These are phyloP conservation scores for Volucella zonaria DNA, from an alignment of 2,888 invertebrate species.

Conservation along the genomic window DNA sequence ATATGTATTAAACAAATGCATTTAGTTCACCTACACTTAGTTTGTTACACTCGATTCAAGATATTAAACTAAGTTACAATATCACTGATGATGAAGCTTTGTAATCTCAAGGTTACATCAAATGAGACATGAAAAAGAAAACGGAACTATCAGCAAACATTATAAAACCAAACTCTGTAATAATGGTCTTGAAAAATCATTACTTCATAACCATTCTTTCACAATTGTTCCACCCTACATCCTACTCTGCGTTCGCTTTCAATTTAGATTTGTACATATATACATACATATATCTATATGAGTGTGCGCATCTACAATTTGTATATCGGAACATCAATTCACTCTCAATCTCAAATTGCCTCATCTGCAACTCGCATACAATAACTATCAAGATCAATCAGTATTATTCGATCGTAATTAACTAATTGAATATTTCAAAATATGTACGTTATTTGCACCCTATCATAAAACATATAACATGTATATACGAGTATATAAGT, in stretches of 20 bases:
- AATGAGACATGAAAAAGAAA: slow-evolving; percentile 57
- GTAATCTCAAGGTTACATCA: slow-evolving; percentile 22
- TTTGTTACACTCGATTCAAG: background rate
- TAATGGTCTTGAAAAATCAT: slow-evolving; percentile 12
- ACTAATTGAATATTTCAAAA: background rate
- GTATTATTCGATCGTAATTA: slow-evolving; percentile 4
- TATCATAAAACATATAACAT: background rate
- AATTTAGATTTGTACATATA: background rate
- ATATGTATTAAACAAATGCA: background rate
- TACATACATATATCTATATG: background rate
- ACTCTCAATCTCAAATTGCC: slow-evolving; percentile 37
- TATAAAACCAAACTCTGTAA: slow-evolving; percentile 10
- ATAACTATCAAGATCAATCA: background rate
- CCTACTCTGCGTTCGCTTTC: slow-evolving; percentile 13
- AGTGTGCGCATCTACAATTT: background rate
- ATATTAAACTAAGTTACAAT: slow-evolving; percentile 28
- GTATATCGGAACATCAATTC: slow-evolving; percentile 24
- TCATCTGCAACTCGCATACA: slow-evolving; percentile 14
- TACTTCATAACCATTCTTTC: slow-evolving; percentile 27
- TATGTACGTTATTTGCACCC: too few relatives aligned
- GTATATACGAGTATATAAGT: background rate
- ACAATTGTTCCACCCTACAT: slow-evolving; percentile 34
- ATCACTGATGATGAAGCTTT: slow-evolving; percentile 14
- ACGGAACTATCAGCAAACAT: slow-evolving; percentile 9
- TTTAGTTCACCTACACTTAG: slow-evolving; percentile 16